Evolutionary conservation across 2,113 vertebrate species (phyloP), one percentile per base, ranked within the genome.

Genomic region (Serinus canaria): DNA sequence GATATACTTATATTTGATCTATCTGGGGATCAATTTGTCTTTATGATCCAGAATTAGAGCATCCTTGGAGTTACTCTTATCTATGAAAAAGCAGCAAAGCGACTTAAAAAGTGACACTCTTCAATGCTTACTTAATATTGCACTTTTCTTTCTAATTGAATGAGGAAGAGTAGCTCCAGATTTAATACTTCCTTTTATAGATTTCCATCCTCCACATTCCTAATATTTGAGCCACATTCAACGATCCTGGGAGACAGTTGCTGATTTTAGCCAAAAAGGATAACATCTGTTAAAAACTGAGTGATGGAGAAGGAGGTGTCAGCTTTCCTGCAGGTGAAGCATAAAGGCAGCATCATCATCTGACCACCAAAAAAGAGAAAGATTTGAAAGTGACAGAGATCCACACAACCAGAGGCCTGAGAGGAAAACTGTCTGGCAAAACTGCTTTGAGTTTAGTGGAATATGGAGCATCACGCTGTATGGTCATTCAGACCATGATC

Each of bases 221-320:
- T 46, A 64, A 55, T 35, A 64, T 43, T 28, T 67, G 23, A n/a
- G 12, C 25, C 15, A 5, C 12, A 55, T 77, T 11, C 30, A 43
- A 11, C 13, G 21, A 6, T 28, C 22, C 13, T 20, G 31, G 8
- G 13, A 35, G 55, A 30, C 3, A 0, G 13, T 3, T 55, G 6
- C 16, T 66, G 16, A 3, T 86, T 52, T 66, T 66, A 86, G 14
- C 41, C 23, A 24, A 56, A 87, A 83, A 56, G 13, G 5, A 35
- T 23, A 49, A 75, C 10, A 37, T 15, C 63, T 46, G 9, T 22
- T 76, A 41, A 8, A 69, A 62, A 62, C 21, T 15, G 28, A 83
- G 14, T 8, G 18, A 58, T 31, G 16, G 75, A 88, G 20, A 69
- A 80, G 68, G 33, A 78, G 30, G 10, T 37, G 44, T 4, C 67